Conservation (phyloP, 2,888 invertebrate genomes). For the Dryobota labecula region DNA sequence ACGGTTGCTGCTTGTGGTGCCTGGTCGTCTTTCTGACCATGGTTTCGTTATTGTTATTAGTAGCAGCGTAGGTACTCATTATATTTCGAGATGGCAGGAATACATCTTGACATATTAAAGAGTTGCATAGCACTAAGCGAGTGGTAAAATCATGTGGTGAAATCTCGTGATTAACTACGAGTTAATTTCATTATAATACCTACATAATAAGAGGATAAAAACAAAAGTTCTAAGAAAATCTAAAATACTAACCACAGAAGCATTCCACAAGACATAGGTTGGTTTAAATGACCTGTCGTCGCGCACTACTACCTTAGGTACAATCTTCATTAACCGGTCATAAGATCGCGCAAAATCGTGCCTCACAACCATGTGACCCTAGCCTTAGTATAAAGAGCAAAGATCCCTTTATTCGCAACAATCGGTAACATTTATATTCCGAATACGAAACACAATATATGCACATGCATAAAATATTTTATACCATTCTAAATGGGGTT, state of each 20-base stretch:
- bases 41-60: no score
- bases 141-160: neutral
- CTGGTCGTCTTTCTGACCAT: no score
- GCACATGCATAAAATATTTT: slow-evolving; percentile 57
- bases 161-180: neutral
- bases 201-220: no score
- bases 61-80: neutral
- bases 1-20: no score
- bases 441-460: slow-evolving; percentile 49
- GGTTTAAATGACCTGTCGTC: neutral
- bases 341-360: slow-evolving; percentile 2
- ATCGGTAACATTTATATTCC: slow-evolving; percentile 53
- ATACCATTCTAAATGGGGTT: slow-evolving; percentile 42
- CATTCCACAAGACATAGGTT: neutral
- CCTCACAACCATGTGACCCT: neutral
- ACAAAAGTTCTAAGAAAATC: neutral
- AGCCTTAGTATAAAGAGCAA: slow-evolving; percentile 16
- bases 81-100: neutral
- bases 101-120: neutral
- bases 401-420: slow-evolving; percentile 36
- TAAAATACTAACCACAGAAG: neutral
- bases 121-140: neutral
- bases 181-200: no score
- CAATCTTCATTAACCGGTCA: slow-evolving; percentile 6
- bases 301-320: neutral